Base-by-base conservation (phyloP, 1,140 invertebrate species). In the Acromyrmex heyeri region DNA sequence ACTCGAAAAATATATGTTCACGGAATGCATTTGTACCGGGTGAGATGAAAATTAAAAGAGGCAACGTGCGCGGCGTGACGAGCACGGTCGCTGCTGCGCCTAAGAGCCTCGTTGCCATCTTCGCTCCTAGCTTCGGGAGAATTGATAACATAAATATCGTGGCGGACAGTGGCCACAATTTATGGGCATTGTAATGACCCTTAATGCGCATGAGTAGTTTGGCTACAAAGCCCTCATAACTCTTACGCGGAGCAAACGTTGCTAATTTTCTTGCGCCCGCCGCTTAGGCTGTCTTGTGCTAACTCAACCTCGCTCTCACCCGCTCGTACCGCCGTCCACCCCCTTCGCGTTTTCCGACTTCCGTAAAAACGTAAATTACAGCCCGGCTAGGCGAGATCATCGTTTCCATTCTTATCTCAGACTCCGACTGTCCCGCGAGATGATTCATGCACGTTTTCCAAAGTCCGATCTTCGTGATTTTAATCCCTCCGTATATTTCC, bases 141-240 rank as follows among this genome's bases (percentile, higher is more conserved):
- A 94, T 93, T 94, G 89, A 94, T 93, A 91, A 92, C 89, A 92
- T 92, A 93, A 94, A 94, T 94, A 94, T 93, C 88, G 88, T 62
- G 86, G 88, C 90, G 91, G 92, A 92, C 90, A 89, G 88, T 93
- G 89, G 87, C 85, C 90, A 75, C 81, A 90, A 94, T 94, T 94
- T 93, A 93, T 92, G 86, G 91, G 67, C 92, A 93, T 94, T 94
- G 92, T 93, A 94, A 94, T 92, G 93, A 94, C 89, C 93, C 92
- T 94, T 94, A 93, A 94, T 93, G 93, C 93, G 93, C 92, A 91
- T 92, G 92, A 94, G 92, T 91, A 93, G 92, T 93, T 93, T 91
- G 91, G 89, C 90, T 92, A 88, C 87, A 91, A 92, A 92, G 91
- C 91, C 87, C 91, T 91, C 91, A 89, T 93, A 93, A 93, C 92